A percentile compares a stretch with the other conserved stretches of the same genome.
Evolutionary conservation across 92 coral and sea anemone species (phyloP).

Genomic region (Scolanthus callimorphus): DNA sequence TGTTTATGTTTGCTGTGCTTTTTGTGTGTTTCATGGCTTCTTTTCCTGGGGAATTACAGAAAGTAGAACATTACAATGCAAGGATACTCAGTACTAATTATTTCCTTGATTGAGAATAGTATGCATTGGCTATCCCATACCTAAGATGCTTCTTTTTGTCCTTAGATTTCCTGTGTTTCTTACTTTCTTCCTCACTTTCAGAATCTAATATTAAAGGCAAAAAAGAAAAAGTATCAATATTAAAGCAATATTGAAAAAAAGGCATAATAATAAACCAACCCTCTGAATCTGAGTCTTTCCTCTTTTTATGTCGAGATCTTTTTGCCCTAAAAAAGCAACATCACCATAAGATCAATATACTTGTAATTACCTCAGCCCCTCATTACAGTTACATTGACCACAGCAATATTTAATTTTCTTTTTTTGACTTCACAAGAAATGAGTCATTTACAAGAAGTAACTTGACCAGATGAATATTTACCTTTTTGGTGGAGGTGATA

Average conservation of each 20-base stretch:
- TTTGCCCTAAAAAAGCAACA: not conserved
- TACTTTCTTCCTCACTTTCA: conserved; percentile 13
- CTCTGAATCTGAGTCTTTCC: not conserved
- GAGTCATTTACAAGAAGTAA: too few species aligned
- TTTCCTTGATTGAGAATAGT: conserved; percentile 15
- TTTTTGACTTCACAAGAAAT: too few species aligned
- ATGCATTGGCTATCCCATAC: not conserved
- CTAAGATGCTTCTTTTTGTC: conserved; percentile 11
- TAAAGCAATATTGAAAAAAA: too few species aligned
- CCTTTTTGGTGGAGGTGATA: conserved; percentile 83
- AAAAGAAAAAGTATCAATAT: not conserved
- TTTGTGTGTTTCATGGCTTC: conserved; percentile 24
- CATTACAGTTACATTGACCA: too few species aligned
- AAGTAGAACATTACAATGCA: not conserved
- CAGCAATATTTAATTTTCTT: too few species aligned
- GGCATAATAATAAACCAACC: too few species aligned
- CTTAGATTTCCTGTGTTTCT: conserved; percentile 14
- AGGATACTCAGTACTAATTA: not conserved
- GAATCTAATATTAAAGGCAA: not conserved
- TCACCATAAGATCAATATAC: too few species aligned
- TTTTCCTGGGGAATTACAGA: not conserved
- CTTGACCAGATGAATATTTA: too few species aligned
- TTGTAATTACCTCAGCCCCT: too few species aligned
- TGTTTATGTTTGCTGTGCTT: conserved; percentile 47
- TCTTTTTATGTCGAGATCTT: not conserved